These are phyloP conservation scores for Caenorhabditis latens DNA, from an alignment of 1,140 invertebrate genomes.

Conservation along the genomic window DNA sequence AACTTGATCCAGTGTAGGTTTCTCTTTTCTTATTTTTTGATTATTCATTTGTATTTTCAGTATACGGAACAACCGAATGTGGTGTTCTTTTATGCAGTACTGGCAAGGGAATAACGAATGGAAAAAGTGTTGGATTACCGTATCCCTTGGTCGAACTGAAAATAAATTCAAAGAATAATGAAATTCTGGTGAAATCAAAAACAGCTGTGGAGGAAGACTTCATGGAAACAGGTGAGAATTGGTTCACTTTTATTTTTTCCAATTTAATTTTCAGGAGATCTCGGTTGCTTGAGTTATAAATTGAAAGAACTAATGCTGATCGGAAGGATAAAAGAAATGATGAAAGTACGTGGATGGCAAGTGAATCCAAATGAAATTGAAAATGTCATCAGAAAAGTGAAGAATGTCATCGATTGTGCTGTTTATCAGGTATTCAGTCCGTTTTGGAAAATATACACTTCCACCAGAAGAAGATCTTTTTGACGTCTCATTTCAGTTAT, in stretches of 20 bases:
- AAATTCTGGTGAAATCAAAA: slow-evolving; percentile 9
- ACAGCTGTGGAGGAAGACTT: slow-evolving; percentile 2
- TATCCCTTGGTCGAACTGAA: neutral
- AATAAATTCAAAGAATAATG: neutral
- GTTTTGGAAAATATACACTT: too few relatives aligned
- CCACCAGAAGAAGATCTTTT: too few relatives aligned
- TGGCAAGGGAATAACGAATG: neutral
- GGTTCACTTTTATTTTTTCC: neutral
- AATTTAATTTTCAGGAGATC: neutral
- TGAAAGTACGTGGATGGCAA: slow-evolving; percentile 59
- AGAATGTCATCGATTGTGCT: slow-evolving; percentile 37
- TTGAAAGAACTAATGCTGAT: slow-evolving; percentile 16
- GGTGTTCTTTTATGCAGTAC: slow-evolving; percentile 33
- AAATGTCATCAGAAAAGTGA: slow-evolving; percentile 37
- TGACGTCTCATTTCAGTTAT: neutral
- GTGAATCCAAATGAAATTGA: slow-evolving; percentile 58
- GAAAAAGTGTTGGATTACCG: slow-evolving; percentile 32
- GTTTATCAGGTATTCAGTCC: slow-evolving; percentile 47
- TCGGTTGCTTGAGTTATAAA: slow-evolving; percentile 1
- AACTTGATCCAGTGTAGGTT: slow-evolving; percentile 54
- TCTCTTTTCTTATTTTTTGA: neutral
- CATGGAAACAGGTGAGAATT: slow-evolving; percentile 20
- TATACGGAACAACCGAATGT: slow-evolving; percentile 55
- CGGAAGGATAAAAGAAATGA: slow-evolving; percentile 55
- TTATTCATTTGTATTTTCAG: neutral